Conservation (phyloP, 37 sponge, comb jelly and placozoan genomes). For the Theonella swinhoei region DNA sequence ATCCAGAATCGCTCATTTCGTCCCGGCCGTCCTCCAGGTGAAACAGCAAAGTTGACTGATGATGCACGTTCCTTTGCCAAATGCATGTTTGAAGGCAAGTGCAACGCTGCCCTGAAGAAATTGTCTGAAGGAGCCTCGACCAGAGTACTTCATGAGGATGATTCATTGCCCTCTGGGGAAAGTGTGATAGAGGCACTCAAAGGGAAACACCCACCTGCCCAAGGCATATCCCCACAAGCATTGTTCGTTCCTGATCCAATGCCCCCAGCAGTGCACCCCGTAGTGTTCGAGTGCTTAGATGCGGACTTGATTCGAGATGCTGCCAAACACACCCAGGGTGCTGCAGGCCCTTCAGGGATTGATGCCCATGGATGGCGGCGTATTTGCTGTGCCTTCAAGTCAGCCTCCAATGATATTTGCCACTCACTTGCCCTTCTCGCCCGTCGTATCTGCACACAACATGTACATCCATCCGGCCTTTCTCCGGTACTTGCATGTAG, state of each 20-base stretch:
- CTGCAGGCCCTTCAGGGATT: conserved; percentile 47
- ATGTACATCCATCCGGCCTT: conserved; percentile 35
- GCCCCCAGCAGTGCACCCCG: conserved; percentile 7
- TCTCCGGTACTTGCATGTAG: conserved; percentile 21
- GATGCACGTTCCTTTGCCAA: not conserved
- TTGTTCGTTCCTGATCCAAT: not conserved
- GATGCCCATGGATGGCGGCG: conserved; percentile 35
- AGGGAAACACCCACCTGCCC: conserved; percentile 5
- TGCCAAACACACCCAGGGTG: conserved; percentile 20
- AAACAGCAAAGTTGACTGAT: not conserved
- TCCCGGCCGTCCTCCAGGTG: not conserved
- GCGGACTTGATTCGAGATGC: conserved; percentile 16
- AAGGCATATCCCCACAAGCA: not conserved
- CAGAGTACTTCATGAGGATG: conserved; percentile 3
- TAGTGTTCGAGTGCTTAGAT: conserved; percentile 18
- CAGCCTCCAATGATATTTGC: conserved; percentile 34
- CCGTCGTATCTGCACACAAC: conserved; percentile 33
- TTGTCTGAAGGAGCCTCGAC: not conserved
- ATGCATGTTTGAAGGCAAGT: conserved; percentile 12
- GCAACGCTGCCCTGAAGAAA: not conserved
- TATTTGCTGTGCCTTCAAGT: conserved; percentile 22
- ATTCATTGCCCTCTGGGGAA: conserved; percentile 1
- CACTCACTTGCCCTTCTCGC: conserved; percentile 35
- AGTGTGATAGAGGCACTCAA: not conserved
- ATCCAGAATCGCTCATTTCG: not conserved